Percentiles rank a stretch among this genome's conserved stretches.
Conservation (phyloP, 2,113 vertebrate species). For the Anhinga rufa region DNA sequence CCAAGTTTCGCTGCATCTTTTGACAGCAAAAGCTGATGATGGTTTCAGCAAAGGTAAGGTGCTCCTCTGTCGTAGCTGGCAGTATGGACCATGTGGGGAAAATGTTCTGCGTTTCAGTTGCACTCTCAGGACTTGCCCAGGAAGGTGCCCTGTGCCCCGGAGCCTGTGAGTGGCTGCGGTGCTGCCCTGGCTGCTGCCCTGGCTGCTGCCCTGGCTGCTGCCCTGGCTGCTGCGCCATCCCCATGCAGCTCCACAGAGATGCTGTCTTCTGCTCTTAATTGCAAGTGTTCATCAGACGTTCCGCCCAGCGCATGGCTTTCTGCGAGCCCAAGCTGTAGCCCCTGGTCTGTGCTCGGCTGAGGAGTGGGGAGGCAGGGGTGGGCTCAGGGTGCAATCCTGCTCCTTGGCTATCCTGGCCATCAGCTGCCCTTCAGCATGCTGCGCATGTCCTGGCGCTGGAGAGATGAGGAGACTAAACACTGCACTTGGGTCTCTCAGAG, state of each 20-base stretch:
- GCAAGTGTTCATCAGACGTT: too few species aligned
- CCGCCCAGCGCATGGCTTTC: neutral
- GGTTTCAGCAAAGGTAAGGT: neutral
- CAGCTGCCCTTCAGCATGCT: neutral
- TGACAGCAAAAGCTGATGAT: neutral
- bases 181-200: neutral
- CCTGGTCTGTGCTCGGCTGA: neutral
- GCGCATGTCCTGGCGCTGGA: fast-evolving
- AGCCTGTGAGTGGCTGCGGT: neutral
- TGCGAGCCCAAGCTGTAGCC: neutral
- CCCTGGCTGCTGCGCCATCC: neutral
- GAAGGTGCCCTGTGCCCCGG: neutral
- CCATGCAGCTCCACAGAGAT: neutral
- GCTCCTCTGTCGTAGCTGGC: neutral
- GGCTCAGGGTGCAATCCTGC: neutral
- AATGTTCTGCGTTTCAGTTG: neutral
- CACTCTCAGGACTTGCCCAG: neutral
- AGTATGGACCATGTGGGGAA: fast-evolving
- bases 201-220: neutral
- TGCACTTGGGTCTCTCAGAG: neutral
- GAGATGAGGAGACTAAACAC: fast-evolving
- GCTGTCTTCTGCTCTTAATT: neutral
- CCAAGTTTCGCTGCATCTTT: neutral
- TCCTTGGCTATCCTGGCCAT: neutral
- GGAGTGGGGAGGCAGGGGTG: neutral